phyloP scores from a whole-genome alignment of 1,140 invertebrate genomes.

The Schlechtendalia chinensis region DNA sequence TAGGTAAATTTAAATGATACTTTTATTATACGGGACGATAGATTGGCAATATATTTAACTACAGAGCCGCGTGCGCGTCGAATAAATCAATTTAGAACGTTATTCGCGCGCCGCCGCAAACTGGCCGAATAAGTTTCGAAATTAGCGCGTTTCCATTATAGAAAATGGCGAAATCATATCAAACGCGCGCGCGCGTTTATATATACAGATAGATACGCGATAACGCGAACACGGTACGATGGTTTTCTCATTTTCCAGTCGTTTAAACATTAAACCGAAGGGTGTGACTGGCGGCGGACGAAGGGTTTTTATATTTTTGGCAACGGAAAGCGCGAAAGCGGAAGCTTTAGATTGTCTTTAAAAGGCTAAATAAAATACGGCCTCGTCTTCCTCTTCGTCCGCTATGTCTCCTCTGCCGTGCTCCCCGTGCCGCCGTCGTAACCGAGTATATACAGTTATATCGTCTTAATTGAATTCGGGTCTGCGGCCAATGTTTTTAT shows the following conservation, averaged over 20 bases:
- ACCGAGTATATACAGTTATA: background rate
- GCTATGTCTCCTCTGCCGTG: no score
- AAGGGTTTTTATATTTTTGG: conserved; percentile 34
- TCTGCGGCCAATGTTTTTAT: conserved; percentile 3
- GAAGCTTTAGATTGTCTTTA: conserved; percentile 28
- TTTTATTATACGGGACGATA: no score
- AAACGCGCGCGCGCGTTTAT: background rate
- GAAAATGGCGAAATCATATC: conserved; percentile 6
- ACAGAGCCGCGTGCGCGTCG: no score
- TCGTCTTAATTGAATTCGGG: conserved; percentile 34
- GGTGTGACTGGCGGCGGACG: background rate
- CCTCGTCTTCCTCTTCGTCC: background rate
- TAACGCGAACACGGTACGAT: conserved; percentile 23
- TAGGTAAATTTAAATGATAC: no score
- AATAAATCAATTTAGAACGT: no score
- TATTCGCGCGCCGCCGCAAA: background rate
- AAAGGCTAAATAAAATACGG: conserved; percentile 40
- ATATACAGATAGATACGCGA: background rate
- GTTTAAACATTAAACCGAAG: conserved; percentile 40
- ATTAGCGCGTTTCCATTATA: background rate
- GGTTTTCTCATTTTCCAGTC: conserved; percentile 46
- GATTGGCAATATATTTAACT: no score
- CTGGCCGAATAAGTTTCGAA: background rate
- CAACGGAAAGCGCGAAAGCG: conserved; percentile 27
- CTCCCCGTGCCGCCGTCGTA: no score